These are phyloP conservation scores for Theristicus caerulescens DNA, from an alignment of 2,113 vertebrate species.

Conservation along the genomic window DNA sequence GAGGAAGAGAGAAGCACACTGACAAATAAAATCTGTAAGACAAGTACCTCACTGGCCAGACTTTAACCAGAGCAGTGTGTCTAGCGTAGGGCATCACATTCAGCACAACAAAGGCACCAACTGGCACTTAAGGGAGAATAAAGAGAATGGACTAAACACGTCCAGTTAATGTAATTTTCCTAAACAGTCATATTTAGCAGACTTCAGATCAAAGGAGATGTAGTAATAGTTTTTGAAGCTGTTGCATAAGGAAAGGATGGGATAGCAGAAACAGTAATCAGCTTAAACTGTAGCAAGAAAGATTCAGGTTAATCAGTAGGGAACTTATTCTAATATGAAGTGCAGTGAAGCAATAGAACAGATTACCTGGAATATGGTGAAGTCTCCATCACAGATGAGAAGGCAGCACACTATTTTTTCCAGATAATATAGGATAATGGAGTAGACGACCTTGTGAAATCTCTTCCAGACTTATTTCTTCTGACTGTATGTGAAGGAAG, in stretches of 20 bases:
- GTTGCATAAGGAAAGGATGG: not conserved
- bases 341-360: not conserved
- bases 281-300: slow-evolving; percentile 7
- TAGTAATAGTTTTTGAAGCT: not conserved
- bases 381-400: not conserved
- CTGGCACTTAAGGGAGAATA: not conserved
- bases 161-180: not conserved
- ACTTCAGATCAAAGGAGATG: slow-evolving; percentile 4
- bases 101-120: not conserved
- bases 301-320: not conserved
- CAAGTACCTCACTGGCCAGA: not conserved
- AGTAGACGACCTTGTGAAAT: not conserved
- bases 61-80: not conserved
- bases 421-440: not conserved
- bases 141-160: not conserved
- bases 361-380: not conserved
- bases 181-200: not conserved
- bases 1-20: not conserved
- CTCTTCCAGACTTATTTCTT: not conserved
- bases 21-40: not conserved
- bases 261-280: not conserved
- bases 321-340: not conserved
- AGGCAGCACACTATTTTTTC: not conserved
- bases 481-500: not conserved
- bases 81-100: not conserved